Conservation (phyloP, 2,797 vertebrate species). For the Rhinella marina region DNA sequence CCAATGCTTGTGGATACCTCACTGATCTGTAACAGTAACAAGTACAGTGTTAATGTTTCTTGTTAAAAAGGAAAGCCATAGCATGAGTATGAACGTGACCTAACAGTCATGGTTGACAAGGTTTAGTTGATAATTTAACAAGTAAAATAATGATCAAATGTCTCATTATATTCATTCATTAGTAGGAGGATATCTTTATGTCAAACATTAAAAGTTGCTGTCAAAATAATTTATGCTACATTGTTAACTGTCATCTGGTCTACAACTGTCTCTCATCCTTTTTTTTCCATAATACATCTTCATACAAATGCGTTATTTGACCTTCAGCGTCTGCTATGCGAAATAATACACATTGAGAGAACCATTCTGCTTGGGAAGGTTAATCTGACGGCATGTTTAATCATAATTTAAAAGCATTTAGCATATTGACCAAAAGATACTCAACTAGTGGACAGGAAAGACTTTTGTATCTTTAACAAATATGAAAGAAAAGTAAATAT, state of each 20-base stretch:
- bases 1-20: too few species aligned
- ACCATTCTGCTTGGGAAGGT: neutral
- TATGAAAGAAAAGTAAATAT: too few species aligned
- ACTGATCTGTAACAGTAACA: too few species aligned
- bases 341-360: neutral
- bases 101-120: too few species aligned
- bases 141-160: neutral
- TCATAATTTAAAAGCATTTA: neutral
- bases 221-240: neutral
- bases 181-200: neutral
- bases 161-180: neutral
- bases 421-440: neutral
- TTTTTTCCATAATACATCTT: neutral
- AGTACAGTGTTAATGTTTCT: too few species aligned
- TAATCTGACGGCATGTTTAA: neutral
- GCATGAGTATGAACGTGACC: too few species aligned
- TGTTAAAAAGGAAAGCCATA: too few species aligned
- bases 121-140: too few species aligned
- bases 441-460: neutral
- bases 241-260: neutral
- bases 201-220: neutral
- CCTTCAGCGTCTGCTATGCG: neutral
- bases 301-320: neutral
- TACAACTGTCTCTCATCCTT: neutral
- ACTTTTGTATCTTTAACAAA: neutral